These are phyloP conservation scores for Lerista edwardsae DNA, from an alignment of 2,797 vertebrate genomes.

Conservation along the genomic window DNA sequence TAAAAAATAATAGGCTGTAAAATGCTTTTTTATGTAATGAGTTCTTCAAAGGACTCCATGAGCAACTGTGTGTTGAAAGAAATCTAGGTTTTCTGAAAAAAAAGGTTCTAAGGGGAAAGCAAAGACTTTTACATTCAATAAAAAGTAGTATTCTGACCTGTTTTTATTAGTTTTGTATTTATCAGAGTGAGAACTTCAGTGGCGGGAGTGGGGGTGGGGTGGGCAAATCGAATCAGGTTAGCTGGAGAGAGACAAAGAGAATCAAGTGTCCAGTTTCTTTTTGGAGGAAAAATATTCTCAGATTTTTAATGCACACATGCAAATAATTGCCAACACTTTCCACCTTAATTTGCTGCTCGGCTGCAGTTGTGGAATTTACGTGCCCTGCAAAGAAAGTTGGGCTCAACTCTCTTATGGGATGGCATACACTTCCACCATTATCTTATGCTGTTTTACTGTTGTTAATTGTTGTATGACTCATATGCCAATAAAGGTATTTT, in stretches of 20 bases:
- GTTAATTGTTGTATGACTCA: too few species aligned
- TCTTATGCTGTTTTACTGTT: too few species aligned
- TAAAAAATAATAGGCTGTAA: constrained; percentile 62
- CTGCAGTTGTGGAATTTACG: not conserved
- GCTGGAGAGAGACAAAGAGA: not conserved
- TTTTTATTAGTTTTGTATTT: constrained; percentile 20
- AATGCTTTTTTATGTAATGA: constrained; percentile 59
- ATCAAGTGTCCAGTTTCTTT: not conserved
- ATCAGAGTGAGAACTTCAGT: not conserved
- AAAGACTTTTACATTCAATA: constrained; percentile 46
- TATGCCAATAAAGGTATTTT: too few species aligned
- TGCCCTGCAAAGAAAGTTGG: not conserved
- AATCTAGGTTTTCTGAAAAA: not conserved
- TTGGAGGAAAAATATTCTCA: not conserved
- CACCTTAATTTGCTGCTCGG: not conserved
- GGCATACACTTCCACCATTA: too few species aligned
- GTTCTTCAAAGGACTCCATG: constrained; percentile 61
- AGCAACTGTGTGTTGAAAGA: constrained; percentile 21
- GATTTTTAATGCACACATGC: not conserved
- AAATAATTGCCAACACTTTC: not conserved
- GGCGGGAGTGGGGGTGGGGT: too few species aligned
- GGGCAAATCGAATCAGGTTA: not conserved
- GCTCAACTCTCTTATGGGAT: not conserved
- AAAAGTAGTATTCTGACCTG: constrained; percentile 7
- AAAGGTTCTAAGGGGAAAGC: constrained; percentile 42